Percentiles rank a stretch among this genome's conserved stretches.
phyloP scores from a whole-genome alignment of 92 coral and sea anemone genomes.

The Diadumene lineata region DNA sequence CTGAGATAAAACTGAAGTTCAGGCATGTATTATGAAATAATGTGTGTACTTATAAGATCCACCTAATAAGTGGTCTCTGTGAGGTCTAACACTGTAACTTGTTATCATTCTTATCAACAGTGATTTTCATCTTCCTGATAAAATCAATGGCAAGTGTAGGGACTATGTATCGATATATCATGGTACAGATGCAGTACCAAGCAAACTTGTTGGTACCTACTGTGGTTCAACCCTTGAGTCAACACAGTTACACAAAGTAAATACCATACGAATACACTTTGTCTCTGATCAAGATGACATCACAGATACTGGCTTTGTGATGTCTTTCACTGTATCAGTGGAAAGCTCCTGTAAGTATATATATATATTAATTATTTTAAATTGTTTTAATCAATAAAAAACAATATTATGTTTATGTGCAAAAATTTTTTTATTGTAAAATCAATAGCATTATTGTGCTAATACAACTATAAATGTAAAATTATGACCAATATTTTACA shows the following conservation, averaged over 20 bases:
- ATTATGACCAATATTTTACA: too few species aligned
- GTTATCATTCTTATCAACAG: conserved; percentile 19
- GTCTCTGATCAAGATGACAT: conserved; percentile 40
- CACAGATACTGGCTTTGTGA: conserved; percentile 34
- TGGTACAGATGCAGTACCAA: neutral
- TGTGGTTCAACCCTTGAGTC: conserved; percentile 57
- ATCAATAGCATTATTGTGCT: too few species aligned
- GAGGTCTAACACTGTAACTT: too few species aligned
- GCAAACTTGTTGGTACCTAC: conserved; percentile 22
- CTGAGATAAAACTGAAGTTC: conserved; percentile 51
- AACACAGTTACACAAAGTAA: conserved; percentile 26
- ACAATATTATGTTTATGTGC: too few species aligned
- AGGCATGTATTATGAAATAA: conserved; percentile 35
- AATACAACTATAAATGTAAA: too few species aligned
- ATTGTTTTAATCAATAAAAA: too few species aligned
- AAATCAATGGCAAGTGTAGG: conserved; percentile 30
- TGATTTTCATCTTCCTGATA: conserved; percentile 48
- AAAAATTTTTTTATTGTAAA: too few species aligned
- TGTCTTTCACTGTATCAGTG: conserved; percentile 16
- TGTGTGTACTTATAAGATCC: neutral
- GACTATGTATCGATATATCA: conserved; percentile 64
- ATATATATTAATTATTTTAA: too few species aligned
- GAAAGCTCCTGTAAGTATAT: neutral
- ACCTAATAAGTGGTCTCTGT: too few species aligned
- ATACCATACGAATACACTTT: conserved; percentile 49